Evolutionary conservation across 2,888 invertebrate species (phyloP), one percentile per base, ranked within the genome.

Genomic region (Alcis repandata): DNA sequence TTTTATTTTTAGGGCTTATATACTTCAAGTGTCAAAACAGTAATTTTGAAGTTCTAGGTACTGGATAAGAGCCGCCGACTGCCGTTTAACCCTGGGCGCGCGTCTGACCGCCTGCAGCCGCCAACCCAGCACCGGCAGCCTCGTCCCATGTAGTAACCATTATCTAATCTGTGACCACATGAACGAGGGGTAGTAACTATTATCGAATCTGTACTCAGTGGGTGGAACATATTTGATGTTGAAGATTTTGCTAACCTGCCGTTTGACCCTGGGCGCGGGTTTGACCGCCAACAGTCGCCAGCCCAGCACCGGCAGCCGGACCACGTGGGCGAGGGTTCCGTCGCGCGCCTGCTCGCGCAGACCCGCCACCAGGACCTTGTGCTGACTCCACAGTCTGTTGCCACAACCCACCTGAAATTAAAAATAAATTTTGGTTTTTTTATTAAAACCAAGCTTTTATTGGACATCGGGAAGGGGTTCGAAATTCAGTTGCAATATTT

Each of bases 111-210:
- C 82, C 9, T 88, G 68, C 17, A 96, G 95, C 61, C 96, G 94
- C 97, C 97, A 97, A 22, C 96, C 95, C 36, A 96, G 89, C 15
- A 97, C 94, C 0, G 96, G 96, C 76, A 96, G 90, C 27, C 95
- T 94, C n/a, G n/a, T n/a, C n/a, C n/a, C n/a, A n/a, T n/a, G n/a
- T 36, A 10, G 36, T 10, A 13, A 41, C 9, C 7, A 15, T 15
- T 15, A 6, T 15, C 9, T 17, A 41, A 17, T 17, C 17, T 15
- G n/a, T n/a, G 54, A 97, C 80, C 11, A 96, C 94, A 79, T 96
- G 95, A 19, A 95, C 93, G 59, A 97, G 91, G 0, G 95, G n/a
- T n/a, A n/a, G n/a, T n/a, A n/a, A n/a, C n/a, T n/a, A n/a, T n/a
- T n/a, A n/a, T n/a, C n/a, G n/a, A n/a, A n/a, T n/a, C n/a, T n/a